These are phyloP conservation scores for Urocolius indicus DNA, from an alignment of 2,113 vertebrate genomes.

Conservation along the genomic window DNA sequence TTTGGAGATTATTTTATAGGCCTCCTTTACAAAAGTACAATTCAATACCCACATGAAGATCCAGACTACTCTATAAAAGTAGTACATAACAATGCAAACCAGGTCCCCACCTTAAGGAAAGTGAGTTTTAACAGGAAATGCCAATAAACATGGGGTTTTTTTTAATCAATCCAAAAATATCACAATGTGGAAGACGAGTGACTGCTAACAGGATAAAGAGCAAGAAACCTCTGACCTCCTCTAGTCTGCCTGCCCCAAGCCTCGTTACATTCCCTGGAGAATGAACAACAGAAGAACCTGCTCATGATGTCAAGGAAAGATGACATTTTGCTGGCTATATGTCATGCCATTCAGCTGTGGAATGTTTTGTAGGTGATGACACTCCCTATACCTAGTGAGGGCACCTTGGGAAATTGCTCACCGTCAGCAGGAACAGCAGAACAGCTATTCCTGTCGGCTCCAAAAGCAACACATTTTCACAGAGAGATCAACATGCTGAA, in stretches of 20 bases:
- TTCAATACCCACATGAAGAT: background rate
- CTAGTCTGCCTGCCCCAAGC: background rate
- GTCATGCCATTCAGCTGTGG: accelerated
- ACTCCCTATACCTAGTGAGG: background rate
- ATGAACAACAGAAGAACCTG: background rate
- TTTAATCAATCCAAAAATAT: background rate
- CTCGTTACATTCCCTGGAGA: background rate
- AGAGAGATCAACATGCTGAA: background rate
- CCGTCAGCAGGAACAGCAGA: background rate
- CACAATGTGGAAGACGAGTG: background rate
- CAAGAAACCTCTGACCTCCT: background rate
- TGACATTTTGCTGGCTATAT: background rate
- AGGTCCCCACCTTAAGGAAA: background rate
- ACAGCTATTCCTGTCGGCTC: background rate
- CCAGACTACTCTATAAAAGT: background rate
- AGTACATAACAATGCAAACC: background rate
- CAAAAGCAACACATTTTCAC: background rate
- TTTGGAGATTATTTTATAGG: background rate
- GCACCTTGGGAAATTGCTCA: accelerated
- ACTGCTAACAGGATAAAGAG: background rate
- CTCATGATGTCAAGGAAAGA: background rate
- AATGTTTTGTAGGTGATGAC: background rate
- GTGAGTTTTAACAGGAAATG: background rate
- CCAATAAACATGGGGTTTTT: background rate
- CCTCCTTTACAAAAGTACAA: background rate